Conservation (phyloP, 2,113 vertebrate species). For the Psophia crepitans region DNA sequence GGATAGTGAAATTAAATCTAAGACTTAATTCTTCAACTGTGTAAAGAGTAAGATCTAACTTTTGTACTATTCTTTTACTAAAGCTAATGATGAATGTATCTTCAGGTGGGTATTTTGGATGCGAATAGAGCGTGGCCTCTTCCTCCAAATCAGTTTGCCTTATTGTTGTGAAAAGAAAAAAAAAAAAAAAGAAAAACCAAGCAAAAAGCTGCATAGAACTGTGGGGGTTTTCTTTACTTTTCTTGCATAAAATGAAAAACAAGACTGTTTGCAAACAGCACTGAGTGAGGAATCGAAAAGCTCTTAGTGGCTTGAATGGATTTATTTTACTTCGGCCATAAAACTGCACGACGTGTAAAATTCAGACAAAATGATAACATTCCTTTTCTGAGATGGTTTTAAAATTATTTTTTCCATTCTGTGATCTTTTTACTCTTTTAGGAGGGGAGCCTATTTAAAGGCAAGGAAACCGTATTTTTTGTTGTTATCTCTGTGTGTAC, state of each 20-base stretch:
- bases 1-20: constrained; percentile 24
- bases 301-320: background rate
- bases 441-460: background rate
- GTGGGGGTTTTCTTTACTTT: background rate
- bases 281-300: background rate
- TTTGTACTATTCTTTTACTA: constrained; percentile 64
- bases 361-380: background rate
- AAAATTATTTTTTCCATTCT: constrained; percentile 1
- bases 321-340: constrained; percentile 9
- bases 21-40: constrained; percentile 49
- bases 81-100: constrained; percentile 56
- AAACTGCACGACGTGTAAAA: background rate
- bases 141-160: constrained; percentile 55
- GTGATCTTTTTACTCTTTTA: background rate
- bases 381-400: background rate
- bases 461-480: background rate
- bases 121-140: constrained; percentile 50
- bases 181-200: background rate
- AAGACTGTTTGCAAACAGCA: background rate
- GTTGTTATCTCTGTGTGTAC: background rate
- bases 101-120: constrained; percentile 59
- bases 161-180: background rate
- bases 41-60: constrained; percentile 60
- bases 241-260: background rate
- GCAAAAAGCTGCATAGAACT: constrained; percentile 35